These are phyloP conservation scores for Catharus ustulatus DNA, from an alignment of 2,797 vertebrate species.

Conservation along the genomic window DNA sequence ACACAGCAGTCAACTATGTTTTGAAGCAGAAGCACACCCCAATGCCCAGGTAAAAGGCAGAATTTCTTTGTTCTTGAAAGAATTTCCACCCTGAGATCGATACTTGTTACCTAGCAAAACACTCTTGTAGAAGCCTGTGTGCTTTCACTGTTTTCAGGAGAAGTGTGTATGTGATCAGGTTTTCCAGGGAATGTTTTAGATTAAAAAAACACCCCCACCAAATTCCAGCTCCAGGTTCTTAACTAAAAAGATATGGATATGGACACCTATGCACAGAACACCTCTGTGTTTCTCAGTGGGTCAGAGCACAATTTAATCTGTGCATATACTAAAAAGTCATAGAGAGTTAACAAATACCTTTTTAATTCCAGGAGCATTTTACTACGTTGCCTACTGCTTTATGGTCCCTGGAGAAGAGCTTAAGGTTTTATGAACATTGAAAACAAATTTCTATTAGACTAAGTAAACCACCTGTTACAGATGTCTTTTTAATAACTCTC, in stretches of 20 bases:
- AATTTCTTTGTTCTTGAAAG: not conserved
- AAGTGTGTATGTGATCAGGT: not conserved
- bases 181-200: not conserved
- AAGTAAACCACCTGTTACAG: conserved; percentile 46
- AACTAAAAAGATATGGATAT: not conserved
- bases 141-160: not conserved
- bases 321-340: not conserved
- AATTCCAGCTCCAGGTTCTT: not conserved
- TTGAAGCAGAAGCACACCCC: not conserved
- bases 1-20: not conserved
- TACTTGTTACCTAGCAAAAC: not conserved
- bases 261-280: not conserved
- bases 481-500: conserved; percentile 47
- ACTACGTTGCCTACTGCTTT: conserved; percentile 7
- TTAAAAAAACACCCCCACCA: not conserved
- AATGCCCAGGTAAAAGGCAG: not conserved
- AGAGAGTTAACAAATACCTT: not conserved
- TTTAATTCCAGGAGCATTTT: conserved; percentile 40
- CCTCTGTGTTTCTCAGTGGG: not conserved
- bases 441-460: conserved; percentile 24
- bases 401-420: conserved; percentile 16
- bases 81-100: not conserved
- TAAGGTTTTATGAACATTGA: conserved; percentile 50
- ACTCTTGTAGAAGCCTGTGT: not conserved
- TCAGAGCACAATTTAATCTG: not conserved